Base-by-base conservation (phyloP, 1,140 invertebrate species). In the Aporrectodea caliginosa region DNA sequence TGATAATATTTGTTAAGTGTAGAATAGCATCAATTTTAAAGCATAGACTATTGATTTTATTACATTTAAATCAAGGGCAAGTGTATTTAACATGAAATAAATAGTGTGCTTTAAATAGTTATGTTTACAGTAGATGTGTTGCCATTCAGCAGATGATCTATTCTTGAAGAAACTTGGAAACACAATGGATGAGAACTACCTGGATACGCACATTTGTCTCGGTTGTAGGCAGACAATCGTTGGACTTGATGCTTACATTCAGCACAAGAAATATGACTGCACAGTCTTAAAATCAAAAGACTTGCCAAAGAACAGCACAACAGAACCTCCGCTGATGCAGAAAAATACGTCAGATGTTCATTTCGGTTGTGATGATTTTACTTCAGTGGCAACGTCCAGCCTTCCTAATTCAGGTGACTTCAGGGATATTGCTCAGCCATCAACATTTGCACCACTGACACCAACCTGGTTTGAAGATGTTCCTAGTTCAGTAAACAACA, bases 201-300 rank as follows among this genome's bases (percentile, higher is more conserved):
- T 58, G 22, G 73, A 74, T 32, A 31, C n/a, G 29, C 73, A 74
- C 16, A 74, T 74, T 74, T 74, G 73, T 16, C 34, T 74, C n/a
- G 34, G 6, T 0, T 74, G 73, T 31, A 74, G 33, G 6, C 73
- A 74, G 34, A 74, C 27, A 12, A 74, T 74, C 32, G 27, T 33
- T 22, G 73, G 73, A 74, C 73, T 74, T 33, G 73, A 74, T 27
- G 34, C 31, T 16, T 74, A 74, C 34, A 16, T 74, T 74, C 73
- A 74, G 22, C 73, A 74, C 14, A 74, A 74, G 14, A n/a, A 33
- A 30, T 16, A 74, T 1, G 73, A 16, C 31, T 74, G 73, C 22
- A n/a, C 31, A 31, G n/a, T 31, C n/a, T 2, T 74, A 1, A 74
- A 32, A 16, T 16, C 1, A 33, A 74, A 74, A 27, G 34, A 16